A percentile compares a stretch with the other conserved stretches of the same genome.
phyloP scores from a whole-genome alignment of 2,888 invertebrate species.

The Tipula lateralis region DNA sequence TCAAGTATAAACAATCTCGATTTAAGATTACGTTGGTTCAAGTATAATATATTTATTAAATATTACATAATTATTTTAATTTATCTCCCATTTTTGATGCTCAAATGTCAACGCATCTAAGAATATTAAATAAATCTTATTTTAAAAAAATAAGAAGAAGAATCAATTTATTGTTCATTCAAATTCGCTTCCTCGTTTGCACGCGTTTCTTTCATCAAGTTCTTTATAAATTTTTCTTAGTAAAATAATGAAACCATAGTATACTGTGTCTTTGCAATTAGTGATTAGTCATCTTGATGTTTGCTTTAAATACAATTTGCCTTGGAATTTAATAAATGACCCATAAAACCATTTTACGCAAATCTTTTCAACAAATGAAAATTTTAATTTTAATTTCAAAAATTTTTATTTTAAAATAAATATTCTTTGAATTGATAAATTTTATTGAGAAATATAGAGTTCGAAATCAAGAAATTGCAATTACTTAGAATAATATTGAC shows the following conservation, averaged over 20 bases:
- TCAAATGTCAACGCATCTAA: neutral
- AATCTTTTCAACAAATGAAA: no score
- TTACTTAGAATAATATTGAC: no score
- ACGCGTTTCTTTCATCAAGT: neutral
- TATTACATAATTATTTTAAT: neutral
- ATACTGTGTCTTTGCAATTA: neutral
- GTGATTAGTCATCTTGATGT: neutral
- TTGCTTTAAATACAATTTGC: neutral
- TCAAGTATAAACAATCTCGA: no score
- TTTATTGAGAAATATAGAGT: no score
- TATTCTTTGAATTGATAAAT: no score
- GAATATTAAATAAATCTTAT: neutral
- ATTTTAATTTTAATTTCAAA: no score
- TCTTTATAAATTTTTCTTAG: neutral
- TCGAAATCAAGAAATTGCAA: no score
- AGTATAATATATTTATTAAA: no score
- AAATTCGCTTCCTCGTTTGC: neutral
- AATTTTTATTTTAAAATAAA: no score
- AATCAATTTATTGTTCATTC: neutral
- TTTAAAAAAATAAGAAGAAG: neutral
- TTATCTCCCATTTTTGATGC: neutral
- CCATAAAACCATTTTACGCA: neutral
- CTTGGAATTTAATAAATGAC: neutral
- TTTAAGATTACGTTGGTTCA: no score
- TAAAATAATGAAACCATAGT: neutral